Percentiles rank a stretch among this genome's conserved stretches.
Conservation (phyloP, 2,113 vertebrate species). For the Tapirus terrestris region DNA sequence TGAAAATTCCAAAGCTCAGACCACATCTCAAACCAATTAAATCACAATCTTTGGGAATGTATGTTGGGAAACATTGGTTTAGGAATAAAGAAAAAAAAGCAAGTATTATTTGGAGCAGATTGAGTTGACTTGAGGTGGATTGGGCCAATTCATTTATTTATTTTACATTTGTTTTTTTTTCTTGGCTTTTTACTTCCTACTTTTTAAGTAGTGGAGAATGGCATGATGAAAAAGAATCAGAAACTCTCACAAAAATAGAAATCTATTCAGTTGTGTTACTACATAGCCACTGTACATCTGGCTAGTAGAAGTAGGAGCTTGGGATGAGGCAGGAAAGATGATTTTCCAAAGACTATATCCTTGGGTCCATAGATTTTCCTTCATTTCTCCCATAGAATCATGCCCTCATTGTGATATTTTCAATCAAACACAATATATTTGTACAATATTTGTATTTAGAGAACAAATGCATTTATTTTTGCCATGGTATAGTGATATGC, state of each 20-base stretch:
- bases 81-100: neutral
- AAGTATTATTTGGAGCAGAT: neutral
- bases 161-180: neutral
- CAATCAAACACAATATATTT: neutral
- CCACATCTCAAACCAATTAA: neutral
- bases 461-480: slow-evolving; percentile 18
- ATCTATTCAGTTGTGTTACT: neutral
- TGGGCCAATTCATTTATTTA: neutral
- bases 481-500: neutral
- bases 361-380: neutral
- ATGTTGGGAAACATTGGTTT: neutral
- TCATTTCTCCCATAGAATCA: neutral
- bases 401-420: neutral
- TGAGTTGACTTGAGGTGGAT: neutral
- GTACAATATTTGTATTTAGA: neutral
- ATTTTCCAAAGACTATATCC: neutral
- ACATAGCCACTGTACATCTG: neutral
- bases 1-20: neutral
- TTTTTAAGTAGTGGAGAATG: neutral
- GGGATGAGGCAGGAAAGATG: neutral
- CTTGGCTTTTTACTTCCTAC: neutral
- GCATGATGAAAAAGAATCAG: neutral
- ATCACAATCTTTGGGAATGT: neutral
- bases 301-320: neutral
- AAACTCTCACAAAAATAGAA: neutral